A percentile compares a stretch with the other conserved stretches of the same genome.
These are phyloP conservation scores for Ammospiza caudacuta DNA, from an alignment of 2,113 vertebrate species.

Conservation along the genomic window DNA sequence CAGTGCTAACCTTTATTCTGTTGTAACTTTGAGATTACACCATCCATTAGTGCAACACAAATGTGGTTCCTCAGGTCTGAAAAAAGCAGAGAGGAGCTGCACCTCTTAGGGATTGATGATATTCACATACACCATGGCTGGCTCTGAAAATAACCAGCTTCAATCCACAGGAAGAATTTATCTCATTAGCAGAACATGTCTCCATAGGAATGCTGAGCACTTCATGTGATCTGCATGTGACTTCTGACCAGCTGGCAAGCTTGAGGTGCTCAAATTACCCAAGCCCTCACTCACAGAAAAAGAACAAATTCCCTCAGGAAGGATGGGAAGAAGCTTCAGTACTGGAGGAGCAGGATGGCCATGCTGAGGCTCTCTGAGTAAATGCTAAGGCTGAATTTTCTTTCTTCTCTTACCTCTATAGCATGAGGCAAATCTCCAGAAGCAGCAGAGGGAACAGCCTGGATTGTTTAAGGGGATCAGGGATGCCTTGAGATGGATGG, in stretches of 20 bases:
- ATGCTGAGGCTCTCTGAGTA: neutral
- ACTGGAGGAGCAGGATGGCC: neutral
- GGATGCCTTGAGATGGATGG: neutral
- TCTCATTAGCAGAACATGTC: neutral
- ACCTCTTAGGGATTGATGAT: neutral
- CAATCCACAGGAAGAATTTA: neutral
- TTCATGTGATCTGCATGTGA: neutral
- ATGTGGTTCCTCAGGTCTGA: neutral
- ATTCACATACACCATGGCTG: neutral
- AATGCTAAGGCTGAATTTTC: neutral
- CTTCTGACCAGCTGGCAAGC: constrained; percentile 25
- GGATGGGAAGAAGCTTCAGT: neutral
- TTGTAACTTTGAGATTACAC: neutral
- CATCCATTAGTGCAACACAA: neutral
- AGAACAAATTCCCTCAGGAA: neutral
- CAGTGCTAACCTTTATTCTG: neutral
- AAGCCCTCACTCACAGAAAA: neutral
- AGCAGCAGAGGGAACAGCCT: neutral
- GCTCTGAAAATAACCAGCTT: constrained; percentile 22
- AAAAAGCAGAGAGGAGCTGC: neutral
- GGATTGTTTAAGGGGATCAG: neutral
- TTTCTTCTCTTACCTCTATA: neutral
- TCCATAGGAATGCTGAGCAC: constrained; percentile 3
- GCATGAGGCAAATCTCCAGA: neutral
- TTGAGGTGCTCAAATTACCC: constrained; percentile 6